Percentiles rank a stretch among this genome's conserved stretches.
phyloP scores from a whole-genome alignment of 2,888 invertebrate species.

The Lampropteryx suffumata region DNA sequence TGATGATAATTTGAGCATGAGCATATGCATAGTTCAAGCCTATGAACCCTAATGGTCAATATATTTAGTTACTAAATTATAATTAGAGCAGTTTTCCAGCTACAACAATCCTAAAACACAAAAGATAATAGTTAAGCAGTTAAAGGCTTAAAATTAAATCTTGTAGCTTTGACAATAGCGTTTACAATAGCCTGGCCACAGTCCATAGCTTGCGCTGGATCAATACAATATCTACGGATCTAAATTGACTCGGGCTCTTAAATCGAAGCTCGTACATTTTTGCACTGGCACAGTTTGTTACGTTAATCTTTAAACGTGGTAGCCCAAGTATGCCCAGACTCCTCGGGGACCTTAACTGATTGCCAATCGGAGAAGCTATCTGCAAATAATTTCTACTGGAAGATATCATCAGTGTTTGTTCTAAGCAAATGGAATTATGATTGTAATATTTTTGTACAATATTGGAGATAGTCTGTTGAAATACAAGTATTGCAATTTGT shows the following conservation, averaged over 20 bases:
- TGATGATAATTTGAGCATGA: too few relatives aligned
- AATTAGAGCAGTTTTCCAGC: conserved; percentile 20
- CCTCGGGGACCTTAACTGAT: conserved; percentile 42
- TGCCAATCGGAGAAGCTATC: conserved; percentile 30
- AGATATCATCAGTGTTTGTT: conserved; percentile 14
- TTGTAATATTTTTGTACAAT: conserved; percentile 12
- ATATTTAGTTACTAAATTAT: conserved; percentile 30
- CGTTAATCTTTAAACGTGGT: conserved; percentile 40
- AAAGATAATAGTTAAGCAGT: not conserved
- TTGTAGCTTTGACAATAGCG: conserved; percentile 5
- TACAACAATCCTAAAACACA: conserved; percentile 10
- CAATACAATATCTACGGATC: conserved; percentile 43
- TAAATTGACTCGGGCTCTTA: conserved; percentile 51
- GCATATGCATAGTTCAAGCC: too few relatives aligned
- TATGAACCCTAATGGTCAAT: conserved; percentile 13
- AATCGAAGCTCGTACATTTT: conserved; percentile 45
- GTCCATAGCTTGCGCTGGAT: conserved; percentile 17
- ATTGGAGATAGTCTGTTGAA: not conserved
- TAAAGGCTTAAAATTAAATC: conserved; percentile 12
- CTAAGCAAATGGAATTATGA: conserved; percentile 10
- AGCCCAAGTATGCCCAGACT: conserved; percentile 32
- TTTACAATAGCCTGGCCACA: conserved; percentile 6
- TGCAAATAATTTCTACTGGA: conserved; percentile 26
- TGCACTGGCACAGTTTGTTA: conserved; percentile 40
- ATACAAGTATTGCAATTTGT: too few relatives aligned